These are phyloP conservation scores for Falco biarmicus DNA, from an alignment of 2,797 vertebrate species.

Conservation along the genomic window DNA sequence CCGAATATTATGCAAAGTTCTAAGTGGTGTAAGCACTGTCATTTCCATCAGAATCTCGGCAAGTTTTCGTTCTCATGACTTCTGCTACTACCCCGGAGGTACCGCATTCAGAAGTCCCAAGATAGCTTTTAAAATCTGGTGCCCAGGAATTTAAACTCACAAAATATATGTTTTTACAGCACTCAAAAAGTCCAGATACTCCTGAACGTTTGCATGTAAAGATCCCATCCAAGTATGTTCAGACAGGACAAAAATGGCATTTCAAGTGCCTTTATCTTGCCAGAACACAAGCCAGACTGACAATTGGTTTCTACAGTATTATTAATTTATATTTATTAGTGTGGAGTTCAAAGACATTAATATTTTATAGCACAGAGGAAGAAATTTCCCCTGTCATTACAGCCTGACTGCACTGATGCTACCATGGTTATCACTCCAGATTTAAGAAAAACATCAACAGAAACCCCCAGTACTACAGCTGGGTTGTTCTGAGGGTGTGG, in stretches of 20 bases:
- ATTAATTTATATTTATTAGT: constrained; percentile 49
- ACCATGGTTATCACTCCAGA: neutral
- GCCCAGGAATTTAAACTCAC: neutral
- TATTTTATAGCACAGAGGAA: neutral
- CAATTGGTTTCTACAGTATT: neutral
- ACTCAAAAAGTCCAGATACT: neutral
- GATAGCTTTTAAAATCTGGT: neutral
- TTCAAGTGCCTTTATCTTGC: neutral
- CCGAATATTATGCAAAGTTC: neutral
- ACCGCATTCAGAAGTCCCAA: neutral
- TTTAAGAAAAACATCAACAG: neutral
- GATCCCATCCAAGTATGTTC: neutral
- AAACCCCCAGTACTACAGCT: neutral
- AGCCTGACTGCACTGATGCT: neutral
- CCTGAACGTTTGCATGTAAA: neutral
- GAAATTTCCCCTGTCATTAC: constrained; percentile 1
- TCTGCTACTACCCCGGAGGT: neutral
- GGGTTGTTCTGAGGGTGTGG: neutral
- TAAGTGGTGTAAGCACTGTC: neutral
- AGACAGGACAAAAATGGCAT: neutral
- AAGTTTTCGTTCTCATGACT: constrained; percentile 13
- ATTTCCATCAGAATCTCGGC: constrained; percentile 24
- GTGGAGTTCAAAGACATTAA: neutral
- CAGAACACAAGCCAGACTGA: neutral
- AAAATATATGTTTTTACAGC: neutral